Conservation (phyloP, 2,113 vertebrate species). For the Gambusia affinis region DNA sequence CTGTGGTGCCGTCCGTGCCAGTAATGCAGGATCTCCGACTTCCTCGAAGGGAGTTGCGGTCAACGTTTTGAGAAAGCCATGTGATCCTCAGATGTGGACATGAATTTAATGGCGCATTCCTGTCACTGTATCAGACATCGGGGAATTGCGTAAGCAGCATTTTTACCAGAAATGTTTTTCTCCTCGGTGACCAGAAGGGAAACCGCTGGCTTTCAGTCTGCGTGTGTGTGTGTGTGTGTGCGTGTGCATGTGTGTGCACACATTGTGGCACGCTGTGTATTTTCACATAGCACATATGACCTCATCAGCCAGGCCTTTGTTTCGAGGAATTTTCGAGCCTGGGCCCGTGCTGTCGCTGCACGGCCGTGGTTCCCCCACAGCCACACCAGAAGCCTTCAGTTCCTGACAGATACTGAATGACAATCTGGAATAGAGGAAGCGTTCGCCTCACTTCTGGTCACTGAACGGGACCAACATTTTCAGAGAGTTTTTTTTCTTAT, state of each 20-base stretch:
- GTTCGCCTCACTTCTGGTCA: constrained; percentile 10
- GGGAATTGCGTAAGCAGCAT: constrained; percentile 48
- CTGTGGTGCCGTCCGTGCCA: background rate
- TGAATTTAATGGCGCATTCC: constrained; percentile 39
- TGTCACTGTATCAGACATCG: constrained; percentile 44
- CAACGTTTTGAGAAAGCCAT: constrained; percentile 3
- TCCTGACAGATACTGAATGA: constrained; percentile 30
- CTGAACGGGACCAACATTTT: constrained; percentile 40
- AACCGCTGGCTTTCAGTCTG: constrained; percentile 30
- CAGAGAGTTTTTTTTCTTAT: background rate
- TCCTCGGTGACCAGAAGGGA: constrained; percentile 60
- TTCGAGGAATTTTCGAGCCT: constrained; percentile 64
- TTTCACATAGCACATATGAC: constrained; percentile 60
- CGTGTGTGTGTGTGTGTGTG: background rate
- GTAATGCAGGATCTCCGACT: constrained; percentile 2
- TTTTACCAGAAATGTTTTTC: constrained; percentile 55
- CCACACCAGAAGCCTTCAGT: constrained; percentile 34
- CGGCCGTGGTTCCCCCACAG: constrained; percentile 28
- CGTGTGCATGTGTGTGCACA: background rate
- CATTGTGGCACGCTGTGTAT: constrained; percentile 40
- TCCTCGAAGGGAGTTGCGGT: constrained; percentile 30
- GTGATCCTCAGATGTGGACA: background rate
- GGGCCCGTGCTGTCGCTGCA: background rate
- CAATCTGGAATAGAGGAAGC: constrained; percentile 42
- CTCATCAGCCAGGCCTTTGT: constrained; percentile 56